Conservation (phyloP, 2,888 invertebrate species). For the Prosapia bicincta region DNA sequence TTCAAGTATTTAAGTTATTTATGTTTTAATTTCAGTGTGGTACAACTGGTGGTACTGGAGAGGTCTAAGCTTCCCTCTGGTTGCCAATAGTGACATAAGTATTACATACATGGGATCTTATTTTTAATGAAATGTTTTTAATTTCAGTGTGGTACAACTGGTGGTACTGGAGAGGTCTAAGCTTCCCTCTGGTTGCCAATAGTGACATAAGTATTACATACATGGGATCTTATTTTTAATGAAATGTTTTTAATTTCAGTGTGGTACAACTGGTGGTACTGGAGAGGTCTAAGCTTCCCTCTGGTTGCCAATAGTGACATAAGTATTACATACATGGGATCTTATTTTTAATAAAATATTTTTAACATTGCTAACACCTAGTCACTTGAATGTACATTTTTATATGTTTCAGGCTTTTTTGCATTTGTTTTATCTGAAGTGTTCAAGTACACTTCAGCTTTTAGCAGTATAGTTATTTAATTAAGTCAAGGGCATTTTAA, state of each 20-base stretch:
- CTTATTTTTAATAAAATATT: slow-evolving; percentile 56
- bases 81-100: slow-evolving; percentile 53
- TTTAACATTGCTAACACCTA: too few relatives aligned
- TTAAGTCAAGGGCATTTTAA: too few relatives aligned
- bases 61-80: slow-evolving; percentile 60
- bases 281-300: slow-evolving; percentile 66
- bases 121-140: slow-evolving; percentile 49
- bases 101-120: slow-evolving; percentile 70
- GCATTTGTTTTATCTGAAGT: too few relatives aligned
- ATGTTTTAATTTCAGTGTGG: slow-evolving; percentile 60
- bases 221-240: slow-evolving; percentile 67
- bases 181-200: slow-evolving; percentile 58
- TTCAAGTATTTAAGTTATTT: slow-evolving; percentile 15
- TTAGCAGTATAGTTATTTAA: too few relatives aligned
- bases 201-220: slow-evolving; percentile 58
- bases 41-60: slow-evolving; percentile 86
- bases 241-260: slow-evolving; percentile 49
- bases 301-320: slow-evolving; percentile 54
- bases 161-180: slow-evolving; percentile 76
- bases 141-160: slow-evolving; percentile 74
- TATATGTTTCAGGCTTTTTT: too few relatives aligned
- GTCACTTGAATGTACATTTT: too few relatives aligned
- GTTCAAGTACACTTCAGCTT: too few relatives aligned
- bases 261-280: slow-evolving; percentile 84
- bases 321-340: slow-evolving; percentile 63